Conservation (phyloP, 2,113 vertebrate genomes). For the Bos javanicus region DNA sequence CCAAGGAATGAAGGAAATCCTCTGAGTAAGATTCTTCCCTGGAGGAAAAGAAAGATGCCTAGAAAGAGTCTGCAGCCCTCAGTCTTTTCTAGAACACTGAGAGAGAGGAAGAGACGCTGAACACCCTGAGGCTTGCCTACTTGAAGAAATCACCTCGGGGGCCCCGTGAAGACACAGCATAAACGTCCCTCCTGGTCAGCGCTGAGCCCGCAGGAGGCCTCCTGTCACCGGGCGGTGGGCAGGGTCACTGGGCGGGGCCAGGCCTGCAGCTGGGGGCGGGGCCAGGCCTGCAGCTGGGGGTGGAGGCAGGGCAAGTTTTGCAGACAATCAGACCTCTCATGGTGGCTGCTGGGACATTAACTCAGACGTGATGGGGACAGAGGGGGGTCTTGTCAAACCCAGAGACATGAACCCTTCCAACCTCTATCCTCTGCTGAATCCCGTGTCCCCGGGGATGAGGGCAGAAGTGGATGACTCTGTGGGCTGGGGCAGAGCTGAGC, state of each 20-base stretch:
- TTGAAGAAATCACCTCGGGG: background rate
- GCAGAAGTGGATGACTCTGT: too few species aligned
- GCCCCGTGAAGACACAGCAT: background rate
- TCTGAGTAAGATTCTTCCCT: background rate
- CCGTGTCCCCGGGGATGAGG: background rate
- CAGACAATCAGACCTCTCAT: background rate
- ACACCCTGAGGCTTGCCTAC: background rate
- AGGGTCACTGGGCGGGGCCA: background rate
- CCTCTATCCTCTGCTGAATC: background rate
- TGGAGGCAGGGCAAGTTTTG: too few species aligned
- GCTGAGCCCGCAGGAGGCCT: background rate
- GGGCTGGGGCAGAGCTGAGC: background rate
- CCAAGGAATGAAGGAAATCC: background rate
- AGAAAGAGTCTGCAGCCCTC: background rate
- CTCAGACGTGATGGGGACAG: too few species aligned
- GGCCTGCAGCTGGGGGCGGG: background rate
- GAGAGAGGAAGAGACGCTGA: rapidly evolving
- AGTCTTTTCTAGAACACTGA: background rate
- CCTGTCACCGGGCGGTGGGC: rapidly evolving
- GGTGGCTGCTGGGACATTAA: background rate
- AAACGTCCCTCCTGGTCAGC: background rate
- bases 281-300: background rate
- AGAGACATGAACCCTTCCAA: rapidly evolving
- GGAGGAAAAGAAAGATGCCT: constrained; percentile 1
- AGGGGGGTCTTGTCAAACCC: rapidly evolving